Evolutionary conservation across 2,888 invertebrate species (phyloP).

Genomic region (Watsonalla cultraria): DNA sequence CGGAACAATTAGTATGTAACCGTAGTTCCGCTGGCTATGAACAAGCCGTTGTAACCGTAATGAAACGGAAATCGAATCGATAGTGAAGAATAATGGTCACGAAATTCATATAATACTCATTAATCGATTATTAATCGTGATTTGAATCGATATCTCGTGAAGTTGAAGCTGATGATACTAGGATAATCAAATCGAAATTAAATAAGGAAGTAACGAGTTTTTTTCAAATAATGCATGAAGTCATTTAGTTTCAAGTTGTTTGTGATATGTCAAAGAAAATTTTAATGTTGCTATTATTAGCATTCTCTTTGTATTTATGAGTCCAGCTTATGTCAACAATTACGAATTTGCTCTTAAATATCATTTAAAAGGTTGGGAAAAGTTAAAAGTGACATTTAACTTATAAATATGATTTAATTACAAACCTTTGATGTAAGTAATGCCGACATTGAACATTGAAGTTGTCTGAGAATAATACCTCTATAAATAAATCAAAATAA

Average conservation of each 20-base stretch:
- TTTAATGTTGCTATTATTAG: constrained; percentile 31
- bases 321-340: background rate
- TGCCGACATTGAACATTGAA: too few relatives aligned
- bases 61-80: background rate
- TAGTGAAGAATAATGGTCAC: background rate
- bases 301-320: constrained; percentile 24
- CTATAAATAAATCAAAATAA: too few relatives aligned
- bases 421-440: too few relatives aligned
- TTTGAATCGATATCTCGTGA: background rate
- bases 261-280: constrained; percentile 20
- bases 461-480: too few relatives aligned
- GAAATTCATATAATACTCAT: background rate
- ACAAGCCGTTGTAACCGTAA: background rate
- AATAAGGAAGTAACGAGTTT: constrained; percentile 31
- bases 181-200: constrained; percentile 15
- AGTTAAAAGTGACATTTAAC: too few relatives aligned
- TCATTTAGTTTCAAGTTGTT: constrained; percentile 30
- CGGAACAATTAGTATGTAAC: background rate
- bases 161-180: constrained; percentile 6
- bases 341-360: too few relatives aligned
- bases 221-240: constrained; percentile 3
- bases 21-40: background rate
- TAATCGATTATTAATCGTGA: background rate
- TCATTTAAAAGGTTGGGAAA: too few relatives aligned
- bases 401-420: too few relatives aligned